phyloP scores from a whole-genome alignment of 2,797 vertebrate genomes.

The Alfaro cultratus region DNA sequence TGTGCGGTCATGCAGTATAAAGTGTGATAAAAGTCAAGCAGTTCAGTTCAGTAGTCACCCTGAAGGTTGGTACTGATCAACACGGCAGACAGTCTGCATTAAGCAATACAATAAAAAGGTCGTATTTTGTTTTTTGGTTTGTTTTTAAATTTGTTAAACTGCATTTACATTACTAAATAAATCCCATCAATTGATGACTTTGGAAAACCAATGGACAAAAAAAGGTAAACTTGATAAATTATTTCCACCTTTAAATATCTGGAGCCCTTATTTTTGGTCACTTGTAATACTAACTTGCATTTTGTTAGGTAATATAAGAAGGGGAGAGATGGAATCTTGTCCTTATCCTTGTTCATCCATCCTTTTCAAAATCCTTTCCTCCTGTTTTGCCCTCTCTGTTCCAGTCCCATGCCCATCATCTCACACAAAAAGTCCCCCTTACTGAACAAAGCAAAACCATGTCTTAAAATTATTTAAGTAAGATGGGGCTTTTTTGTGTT shows the following conservation, averaged over 20 bases:
- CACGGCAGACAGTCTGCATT: conserved; percentile 5
- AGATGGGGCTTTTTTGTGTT: not conserved
- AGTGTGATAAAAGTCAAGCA: conserved; percentile 11
- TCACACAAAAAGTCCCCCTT: not conserved
- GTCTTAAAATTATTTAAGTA: not conserved
- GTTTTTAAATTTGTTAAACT: not conserved
- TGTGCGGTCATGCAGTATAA: conserved; percentile 34
- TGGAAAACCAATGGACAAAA: not conserved
- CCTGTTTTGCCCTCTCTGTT: not conserved
- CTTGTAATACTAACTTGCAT: not conserved
- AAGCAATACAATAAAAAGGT: not conserved
- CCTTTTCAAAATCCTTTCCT: not conserved
- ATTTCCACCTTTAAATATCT: not conserved
- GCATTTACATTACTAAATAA: not conserved
- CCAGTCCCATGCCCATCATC: too few relatives aligned
- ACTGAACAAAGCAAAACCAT: not conserved
- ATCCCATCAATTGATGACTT: not conserved
- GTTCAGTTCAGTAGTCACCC: conserved; percentile 12
- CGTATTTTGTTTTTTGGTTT: not conserved
- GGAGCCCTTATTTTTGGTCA: not conserved
- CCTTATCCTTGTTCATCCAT: not conserved
- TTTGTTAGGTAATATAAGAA: not conserved
- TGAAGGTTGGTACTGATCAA: conserved; percentile 1
- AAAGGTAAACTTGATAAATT: not conserved
- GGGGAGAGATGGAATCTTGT: not conserved